Base-by-base conservation (phyloP, 2,113 vertebrate genomes). In the Microcebus tavaratra region DNA sequence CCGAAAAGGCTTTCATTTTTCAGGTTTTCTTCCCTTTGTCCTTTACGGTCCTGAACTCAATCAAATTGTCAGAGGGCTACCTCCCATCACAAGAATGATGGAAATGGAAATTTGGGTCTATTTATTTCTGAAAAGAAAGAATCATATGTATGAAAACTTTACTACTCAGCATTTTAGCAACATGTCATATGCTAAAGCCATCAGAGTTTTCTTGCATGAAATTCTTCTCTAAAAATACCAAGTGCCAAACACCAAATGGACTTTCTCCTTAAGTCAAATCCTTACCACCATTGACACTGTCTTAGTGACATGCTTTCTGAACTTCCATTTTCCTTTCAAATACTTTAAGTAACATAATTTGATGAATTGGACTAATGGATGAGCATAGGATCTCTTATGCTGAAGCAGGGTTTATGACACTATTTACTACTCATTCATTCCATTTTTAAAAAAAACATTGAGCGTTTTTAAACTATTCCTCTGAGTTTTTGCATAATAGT, bases 61-160 rank as follows among this genome's bases (percentile, higher is more conserved):
- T 96, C 75, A 95, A 91, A 81, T 84, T 92, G 91, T 95, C 42
- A 91, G 80, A 97, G 88, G n/a, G 25, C 85, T 55, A 91, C 48
- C 20, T 97, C n/a, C 36, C 89, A 92, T 25, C 34, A 94, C 59
- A 73, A 68, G 59, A 88, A 92, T 76, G 65, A 90, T 87, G 63
- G 59, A 95, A 79, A 89, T 87, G 59, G 55, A 42, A 96, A 91
- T 82, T 88, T 78, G 84, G 63, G 67, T 93, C 82, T 45, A 21
- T 89, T 97, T 96, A 59, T 93, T 96, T 97, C 59, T 55, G 17
- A 83, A 83, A 67, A 97, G 23, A 82, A 96, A 65, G 23, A 88
- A 29, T 29, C 13, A 34, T 2, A 21, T 17, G 3, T 88, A 72
- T 34, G 55, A 11, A 88, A 94, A 93, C 81, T 4, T 18, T 2